Percentiles rank a stretch among this genome's conserved stretches.
These are phyloP conservation scores for Hucho hucho DNA, from an alignment of 2,113 vertebrate genomes.

Conservation along the genomic window DNA sequence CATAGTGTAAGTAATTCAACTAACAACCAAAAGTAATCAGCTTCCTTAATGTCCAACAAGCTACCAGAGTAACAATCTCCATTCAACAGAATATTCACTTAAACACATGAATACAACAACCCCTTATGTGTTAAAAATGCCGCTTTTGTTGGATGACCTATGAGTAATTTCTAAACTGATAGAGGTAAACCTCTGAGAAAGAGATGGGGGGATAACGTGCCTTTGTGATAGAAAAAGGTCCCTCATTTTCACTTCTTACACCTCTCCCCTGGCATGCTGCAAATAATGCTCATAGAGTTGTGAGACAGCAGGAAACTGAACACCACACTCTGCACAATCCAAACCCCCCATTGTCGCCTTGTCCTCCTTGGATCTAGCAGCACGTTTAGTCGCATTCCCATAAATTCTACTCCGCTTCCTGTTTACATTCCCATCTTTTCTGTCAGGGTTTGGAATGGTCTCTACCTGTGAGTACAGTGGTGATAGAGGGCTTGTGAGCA, in stretches of 20 bases:
- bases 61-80: too few relatives aligned
- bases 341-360: constrained; percentile 38
- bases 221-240: too few relatives aligned
- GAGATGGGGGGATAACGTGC: too few relatives aligned
- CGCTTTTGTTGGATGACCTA: too few relatives aligned
- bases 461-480: not conserved
- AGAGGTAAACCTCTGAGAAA: too few relatives aligned
- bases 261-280: constrained; percentile 72
- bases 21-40: too few relatives aligned
- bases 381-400: constrained; percentile 13
- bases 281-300: constrained; percentile 76
- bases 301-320: constrained; percentile 55
- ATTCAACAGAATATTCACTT: too few relatives aligned
- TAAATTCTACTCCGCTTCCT: constrained; percentile 21
- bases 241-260: constrained; percentile 37
- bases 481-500: not conserved
- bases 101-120: too few relatives aligned
- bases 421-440: constrained; percentile 2
- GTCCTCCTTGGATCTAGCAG: constrained; percentile 4
- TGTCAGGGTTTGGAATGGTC: not conserved
- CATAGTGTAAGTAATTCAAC: too few relatives aligned
- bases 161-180: too few relatives aligned
- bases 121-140: too few relatives aligned
- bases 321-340: constrained; percentile 67
- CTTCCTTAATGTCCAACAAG: too few relatives aligned